Evolutionary conservation across 2,113 vertebrate species (phyloP), one percentile per base, ranked within the genome.

Genomic region (Xenotilapia longispinis): DNA sequence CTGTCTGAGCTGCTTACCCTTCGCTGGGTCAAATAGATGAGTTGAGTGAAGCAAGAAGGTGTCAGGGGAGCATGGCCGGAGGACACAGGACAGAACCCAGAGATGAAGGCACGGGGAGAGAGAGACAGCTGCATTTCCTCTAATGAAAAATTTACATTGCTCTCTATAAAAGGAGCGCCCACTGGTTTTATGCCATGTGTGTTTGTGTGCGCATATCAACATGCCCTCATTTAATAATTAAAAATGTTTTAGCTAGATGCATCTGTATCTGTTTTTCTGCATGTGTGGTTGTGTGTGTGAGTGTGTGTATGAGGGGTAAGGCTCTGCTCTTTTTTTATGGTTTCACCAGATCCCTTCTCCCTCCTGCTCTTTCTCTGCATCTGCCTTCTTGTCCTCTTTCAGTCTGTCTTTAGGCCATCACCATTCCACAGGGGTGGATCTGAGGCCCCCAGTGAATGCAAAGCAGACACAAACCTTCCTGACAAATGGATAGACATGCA

Each of bases 111-210:
- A 83, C 28, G 15, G 55, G 63, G 88, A 10, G 45, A 23, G 68
- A 36, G 83, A 89, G 73, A 36, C 70, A 63, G 83, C 81, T 92
- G 83, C 84, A 84, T 89, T 92, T 92, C 82, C 78, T 89, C 84
- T 91, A 88, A 90, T 95, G 31, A 94, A 95, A 94, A 86, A 94
- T 95, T 84, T 80, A 95, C 83, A 78, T 47, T 8, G 5, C 65
- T 54, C 60, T 26, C 68, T 38, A 78, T 89, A 82, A 91, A 87
- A 84, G 79, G 42, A 91, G 68, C 31, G 19, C 47, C 60, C 40
- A 81, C 70, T 5, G 10, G 45, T 78, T 65, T 88, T 60, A 17
- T 68, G 42, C 54, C 10, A 40, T 83, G 42, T 78, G 70, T 42
- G 45, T 31, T 19, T 57, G 21, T 57, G 21, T 82, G 53, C 40